These are phyloP conservation scores for Polylopha cassiicola DNA, from an alignment of 2,888 invertebrate species.

Conservation along the genomic window DNA sequence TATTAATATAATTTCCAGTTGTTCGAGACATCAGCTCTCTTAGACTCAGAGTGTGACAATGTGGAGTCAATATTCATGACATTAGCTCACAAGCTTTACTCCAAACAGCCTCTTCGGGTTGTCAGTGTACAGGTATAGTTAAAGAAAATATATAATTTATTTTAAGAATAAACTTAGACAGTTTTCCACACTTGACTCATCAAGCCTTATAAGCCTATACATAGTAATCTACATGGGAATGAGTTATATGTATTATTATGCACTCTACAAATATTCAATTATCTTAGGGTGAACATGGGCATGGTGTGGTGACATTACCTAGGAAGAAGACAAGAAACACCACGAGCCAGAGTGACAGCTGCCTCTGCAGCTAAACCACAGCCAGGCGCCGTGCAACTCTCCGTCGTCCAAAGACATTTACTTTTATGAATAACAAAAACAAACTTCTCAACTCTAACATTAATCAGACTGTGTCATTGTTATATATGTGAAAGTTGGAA, in stretches of 20 bases:
- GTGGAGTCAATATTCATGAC: constrained; percentile 91
- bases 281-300: constrained; percentile 55
- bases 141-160: neutral
- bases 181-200: neutral
- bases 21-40: constrained; percentile 89
- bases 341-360: constrained; percentile 37
- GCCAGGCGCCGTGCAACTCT: neutral
- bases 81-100: constrained; percentile 84
- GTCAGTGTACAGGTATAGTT: constrained; percentile 51
- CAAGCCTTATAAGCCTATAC: neutral
- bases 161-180: neutral
- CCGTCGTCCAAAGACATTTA: no score
- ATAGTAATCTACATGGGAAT: no score
- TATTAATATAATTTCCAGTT: constrained; percentile 63
- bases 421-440: no score
- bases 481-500: no score
- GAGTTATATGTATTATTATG: no score
- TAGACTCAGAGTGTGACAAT: constrained; percentile 84
- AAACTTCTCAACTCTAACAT: no score
- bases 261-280: neutral
- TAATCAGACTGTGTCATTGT: no score
- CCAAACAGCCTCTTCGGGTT: constrained; percentile 62
- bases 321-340: constrained; percentile 40
- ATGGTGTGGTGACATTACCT: constrained; percentile 49
- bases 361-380: constrained; percentile 48